Percentiles rank a stretch among this genome's conserved stretches.
phyloP scores from a whole-genome alignment of 2,888 invertebrate species.

The Acanthosepion esculentum region DNA sequence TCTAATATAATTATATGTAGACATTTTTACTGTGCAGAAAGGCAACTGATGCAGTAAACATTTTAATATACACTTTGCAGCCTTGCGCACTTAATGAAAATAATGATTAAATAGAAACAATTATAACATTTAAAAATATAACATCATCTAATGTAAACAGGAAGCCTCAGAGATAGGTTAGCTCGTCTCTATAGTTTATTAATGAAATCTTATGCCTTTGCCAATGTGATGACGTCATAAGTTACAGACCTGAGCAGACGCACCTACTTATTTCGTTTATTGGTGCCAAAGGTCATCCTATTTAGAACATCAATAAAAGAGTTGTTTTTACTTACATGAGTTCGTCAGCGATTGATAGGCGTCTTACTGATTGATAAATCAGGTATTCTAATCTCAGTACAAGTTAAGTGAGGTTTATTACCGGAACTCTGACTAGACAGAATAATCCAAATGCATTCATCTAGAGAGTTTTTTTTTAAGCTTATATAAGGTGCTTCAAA shows the following conservation, averaged over 20 bases:
- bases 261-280: background rate
- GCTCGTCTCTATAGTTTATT: background rate
- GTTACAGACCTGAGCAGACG: background rate
- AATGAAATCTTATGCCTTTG: background rate
- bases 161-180: background rate
- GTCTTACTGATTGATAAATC: background rate
- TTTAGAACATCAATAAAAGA: background rate
- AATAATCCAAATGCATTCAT: background rate
- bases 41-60: background rate
- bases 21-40: no score
- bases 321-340: background rate
- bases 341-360: background rate
- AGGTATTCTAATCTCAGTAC: background rate
- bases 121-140: no score
- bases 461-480: background rate
- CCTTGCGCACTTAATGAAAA: background rate
- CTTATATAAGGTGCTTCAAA: background rate
- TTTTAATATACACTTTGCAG: background rate
- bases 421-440: background rate
- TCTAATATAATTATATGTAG: no score
- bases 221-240: background rate
- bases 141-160: background rate
- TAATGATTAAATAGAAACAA: no score
- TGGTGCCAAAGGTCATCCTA: background rate
- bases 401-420: constrained; percentile 2